Percentiles rank a stretch among this genome's conserved stretches.
Evolutionary conservation across 2,797 vertebrate genomes (phyloP).

Genomic region (Pterois miles): DNA sequence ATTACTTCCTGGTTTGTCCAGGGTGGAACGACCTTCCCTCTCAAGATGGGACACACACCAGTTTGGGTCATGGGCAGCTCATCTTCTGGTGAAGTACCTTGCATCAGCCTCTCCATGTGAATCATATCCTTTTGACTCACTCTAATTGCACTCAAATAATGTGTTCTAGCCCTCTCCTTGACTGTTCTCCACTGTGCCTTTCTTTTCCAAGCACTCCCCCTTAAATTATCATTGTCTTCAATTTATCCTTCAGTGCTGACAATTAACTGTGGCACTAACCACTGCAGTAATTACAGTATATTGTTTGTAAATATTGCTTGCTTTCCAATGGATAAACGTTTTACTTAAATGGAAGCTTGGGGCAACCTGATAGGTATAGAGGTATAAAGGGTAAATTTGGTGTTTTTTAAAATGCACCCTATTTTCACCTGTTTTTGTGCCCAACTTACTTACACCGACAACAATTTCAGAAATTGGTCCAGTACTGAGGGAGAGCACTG

Average conservation of each 20-base stretch:
- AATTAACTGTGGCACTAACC: background rate
- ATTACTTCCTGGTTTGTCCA: background rate
- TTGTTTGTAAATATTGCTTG: background rate
- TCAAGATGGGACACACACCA: background rate
- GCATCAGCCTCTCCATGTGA: slow-evolving; percentile 38
- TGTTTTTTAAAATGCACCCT: no score
- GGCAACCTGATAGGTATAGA: background rate
- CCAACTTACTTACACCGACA: no score
- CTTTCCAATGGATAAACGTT: background rate
- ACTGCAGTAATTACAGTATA: background rate
- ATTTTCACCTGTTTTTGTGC: no score
- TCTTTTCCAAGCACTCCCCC: background rate
- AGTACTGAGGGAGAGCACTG: no score
- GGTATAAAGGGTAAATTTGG: no score
- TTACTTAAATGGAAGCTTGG: background rate
- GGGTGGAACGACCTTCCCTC: slow-evolving; percentile 5
- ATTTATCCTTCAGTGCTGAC: background rate
- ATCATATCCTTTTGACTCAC: slow-evolving; percentile 37
- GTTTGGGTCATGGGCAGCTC: background rate
- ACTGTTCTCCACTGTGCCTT: background rate
- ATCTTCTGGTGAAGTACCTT: slow-evolving; percentile 6
- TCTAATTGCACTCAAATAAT: slow-evolving; percentile 14
- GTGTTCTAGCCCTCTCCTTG: background rate
- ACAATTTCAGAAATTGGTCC: no score
- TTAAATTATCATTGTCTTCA: background rate